These are phyloP conservation scores for Platynereis dumerilii DNA, from an alignment of 2,888 invertebrate genomes.

Conservation along the genomic window DNA sequence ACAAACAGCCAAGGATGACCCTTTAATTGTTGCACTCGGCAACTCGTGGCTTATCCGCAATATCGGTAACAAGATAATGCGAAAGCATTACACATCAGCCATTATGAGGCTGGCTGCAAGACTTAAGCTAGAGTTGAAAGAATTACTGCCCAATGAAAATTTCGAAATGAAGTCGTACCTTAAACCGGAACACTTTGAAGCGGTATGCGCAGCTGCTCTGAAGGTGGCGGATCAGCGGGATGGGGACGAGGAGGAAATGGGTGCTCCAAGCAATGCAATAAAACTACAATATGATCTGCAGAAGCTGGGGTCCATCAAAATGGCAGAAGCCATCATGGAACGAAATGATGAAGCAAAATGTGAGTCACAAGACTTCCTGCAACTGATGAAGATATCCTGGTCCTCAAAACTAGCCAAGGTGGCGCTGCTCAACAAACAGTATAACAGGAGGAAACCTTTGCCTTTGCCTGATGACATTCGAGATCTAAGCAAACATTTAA, in stretches of 20 bases:
- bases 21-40: neutral
- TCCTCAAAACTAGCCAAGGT: slow-evolving; percentile 32
- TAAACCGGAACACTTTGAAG: too few species aligned
- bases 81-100: slow-evolving; percentile 1
- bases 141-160: too few species aligned
- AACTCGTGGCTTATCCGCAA: neutral
- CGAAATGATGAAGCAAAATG: slow-evolving; percentile 19
- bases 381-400: slow-evolving; percentile 35
- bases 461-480: slow-evolving; percentile 35
- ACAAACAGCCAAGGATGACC: neutral
- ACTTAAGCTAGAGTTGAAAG: neutral
- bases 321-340: slow-evolving; percentile 25
- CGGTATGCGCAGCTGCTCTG: too few species aligned
- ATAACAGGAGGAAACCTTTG: slow-evolving; percentile 21
- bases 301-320: slow-evolving; percentile 26
- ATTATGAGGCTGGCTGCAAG: neutral
- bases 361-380: slow-evolving; percentile 33
- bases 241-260: slow-evolving; percentile 33
- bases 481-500: slow-evolving; percentile 22
- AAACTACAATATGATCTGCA: slow-evolving; percentile 33
- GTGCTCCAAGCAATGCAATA: slow-evolving; percentile 33
- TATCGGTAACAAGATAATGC: neutral
- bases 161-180: too few species aligned
- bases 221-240: too few species aligned
- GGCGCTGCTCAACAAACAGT: slow-evolving; percentile 25